Evolutionary conservation across 1,140 invertebrate genomes (phyloP).

Genomic region (fruit fly (Drosophila melanogaster)): Release_6_plus_ISO1_MT NT_033777.3:5713001-5713500

Average conservation of each 20-base stretch:
- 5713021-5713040: constrained; percentile 4
- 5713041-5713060: constrained; percentile 9
- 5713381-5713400: constrained; percentile 69
- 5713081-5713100: constrained; percentile 33
- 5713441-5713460: constrained; percentile 2
- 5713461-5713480: constrained; percentile 38
- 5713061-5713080: constrained; percentile 19
- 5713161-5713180: background rate
- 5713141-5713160: constrained; percentile 39
- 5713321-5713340: constrained; percentile 38
- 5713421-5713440: constrained; percentile 24
- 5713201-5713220: constrained; percentile 53
- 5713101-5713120: constrained; percentile 34
- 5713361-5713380: background rate
- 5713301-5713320: constrained; percentile 25
- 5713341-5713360: constrained; percentile 73
- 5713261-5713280: constrained; percentile 49
- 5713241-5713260: constrained; percentile 32
- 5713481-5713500: constrained; percentile 44
- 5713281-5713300: constrained; percentile 49
- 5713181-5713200: constrained; percentile 14
- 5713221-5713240: constrained; percentile 79
- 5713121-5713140: constrained; percentile 18
- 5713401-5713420: constrained; percentile 50
- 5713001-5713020: background rate